Conservation (phyloP, 2,888 invertebrate genomes). For the Drosophila aldrichi region DNA sequence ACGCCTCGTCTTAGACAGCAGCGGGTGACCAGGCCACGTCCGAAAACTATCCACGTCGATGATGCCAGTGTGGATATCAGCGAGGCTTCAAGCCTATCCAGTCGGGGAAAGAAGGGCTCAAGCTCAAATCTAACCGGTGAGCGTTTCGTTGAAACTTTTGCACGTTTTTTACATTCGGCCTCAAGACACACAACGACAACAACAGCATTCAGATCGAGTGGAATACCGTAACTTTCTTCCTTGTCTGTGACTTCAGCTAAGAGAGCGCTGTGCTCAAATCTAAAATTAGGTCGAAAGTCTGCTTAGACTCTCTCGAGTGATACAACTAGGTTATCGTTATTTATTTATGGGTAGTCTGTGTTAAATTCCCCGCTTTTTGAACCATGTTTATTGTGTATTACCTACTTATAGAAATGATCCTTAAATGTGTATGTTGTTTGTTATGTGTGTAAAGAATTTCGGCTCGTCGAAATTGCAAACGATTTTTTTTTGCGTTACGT, state of each 20-base stretch:
- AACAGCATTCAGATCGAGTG: constrained; percentile 5
- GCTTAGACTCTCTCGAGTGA: too few relatives aligned
- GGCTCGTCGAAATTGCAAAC: constrained; percentile 36
- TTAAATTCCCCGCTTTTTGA: not conserved
- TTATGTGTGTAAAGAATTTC: constrained; percentile 42
- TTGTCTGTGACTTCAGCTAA: constrained; percentile 9
- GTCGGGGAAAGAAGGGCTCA: constrained; percentile 92
- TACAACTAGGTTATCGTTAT: not conserved
- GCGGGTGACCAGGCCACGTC: constrained; percentile 90
- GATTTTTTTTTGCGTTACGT: constrained; percentile 10
- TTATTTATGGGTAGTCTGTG: not conserved
- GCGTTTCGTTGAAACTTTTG: constrained; percentile 30
- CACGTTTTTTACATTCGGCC: not conserved
- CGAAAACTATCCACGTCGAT: constrained; percentile 96
- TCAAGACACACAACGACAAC: constrained; percentile 28
- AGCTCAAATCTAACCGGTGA: constrained; percentile 93
- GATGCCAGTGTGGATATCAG: constrained; percentile 91
- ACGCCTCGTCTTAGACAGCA: constrained; percentile 89
- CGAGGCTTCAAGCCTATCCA: constrained; percentile 90
- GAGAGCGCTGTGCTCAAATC: not conserved
- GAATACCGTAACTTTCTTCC: not conserved
- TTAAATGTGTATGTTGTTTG: constrained; percentile 16
- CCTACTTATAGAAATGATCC: not conserved
- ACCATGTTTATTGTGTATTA: not conserved
- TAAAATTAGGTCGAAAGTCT: not conserved